phyloP scores from a whole-genome alignment of 1,140 invertebrate species.

The Druon quercuslanigerum region DNA sequence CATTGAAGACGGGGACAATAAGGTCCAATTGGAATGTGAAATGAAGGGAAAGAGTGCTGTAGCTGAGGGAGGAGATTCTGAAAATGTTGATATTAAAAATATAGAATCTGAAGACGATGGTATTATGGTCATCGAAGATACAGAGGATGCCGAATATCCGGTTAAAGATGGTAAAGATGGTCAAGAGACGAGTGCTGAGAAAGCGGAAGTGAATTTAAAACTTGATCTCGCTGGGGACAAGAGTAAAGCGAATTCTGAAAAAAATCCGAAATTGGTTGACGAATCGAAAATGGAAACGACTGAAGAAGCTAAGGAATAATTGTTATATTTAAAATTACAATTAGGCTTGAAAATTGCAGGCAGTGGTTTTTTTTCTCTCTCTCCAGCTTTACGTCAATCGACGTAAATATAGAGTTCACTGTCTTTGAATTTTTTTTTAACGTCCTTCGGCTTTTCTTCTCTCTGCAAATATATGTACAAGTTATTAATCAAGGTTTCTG shows the following conservation, averaged over 20 bases:
- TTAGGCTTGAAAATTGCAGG: background rate
- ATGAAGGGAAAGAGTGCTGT: background rate
- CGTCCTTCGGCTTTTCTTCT: background rate
- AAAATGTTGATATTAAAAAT: background rate
- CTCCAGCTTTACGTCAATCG: background rate
- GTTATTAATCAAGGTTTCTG: no score
- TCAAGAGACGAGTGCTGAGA: background rate
- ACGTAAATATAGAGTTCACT: background rate
- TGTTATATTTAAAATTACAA: background rate
- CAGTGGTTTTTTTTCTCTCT: background rate
- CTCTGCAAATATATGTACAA: no score
- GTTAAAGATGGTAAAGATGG: background rate
- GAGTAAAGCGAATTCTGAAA: background rate
- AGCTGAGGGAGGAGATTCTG: background rate
- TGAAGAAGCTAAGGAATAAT: background rate
- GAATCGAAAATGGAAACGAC: conserved; percentile 26
- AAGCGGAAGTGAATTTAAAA: background rate
- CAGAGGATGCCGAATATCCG: background rate
- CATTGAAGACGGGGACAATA: conserved; percentile 40
- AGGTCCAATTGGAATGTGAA: background rate
- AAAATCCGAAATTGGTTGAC: background rate
- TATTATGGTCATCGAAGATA: conserved; percentile 12
- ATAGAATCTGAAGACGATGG: conserved; percentile 23
- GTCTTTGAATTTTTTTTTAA: background rate
- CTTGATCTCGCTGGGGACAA: background rate